phyloP scores from a whole-genome alignment of 2,797 vertebrate species.

The Acrossocheilus wenchowensis region DNA sequence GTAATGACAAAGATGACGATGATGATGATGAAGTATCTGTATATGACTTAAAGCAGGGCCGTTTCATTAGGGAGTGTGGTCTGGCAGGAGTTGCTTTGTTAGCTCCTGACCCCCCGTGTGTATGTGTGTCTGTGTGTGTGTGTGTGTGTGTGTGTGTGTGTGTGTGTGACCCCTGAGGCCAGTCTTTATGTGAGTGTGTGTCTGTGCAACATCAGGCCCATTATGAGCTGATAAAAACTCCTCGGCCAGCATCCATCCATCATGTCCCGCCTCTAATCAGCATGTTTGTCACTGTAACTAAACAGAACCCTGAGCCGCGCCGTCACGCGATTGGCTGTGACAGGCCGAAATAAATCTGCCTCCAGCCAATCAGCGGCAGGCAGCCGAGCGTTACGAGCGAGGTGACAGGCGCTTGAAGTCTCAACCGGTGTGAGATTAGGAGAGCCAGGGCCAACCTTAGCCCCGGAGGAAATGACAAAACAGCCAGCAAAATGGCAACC shows the following conservation, averaged over 20 bases:
- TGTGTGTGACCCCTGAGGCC: slow-evolving; percentile 41
- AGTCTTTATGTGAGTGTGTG: slow-evolving; percentile 53
- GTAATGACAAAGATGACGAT: slow-evolving; percentile 48
- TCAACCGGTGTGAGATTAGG: slow-evolving; percentile 75
- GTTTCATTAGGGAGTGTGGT: slow-evolving; percentile 74
- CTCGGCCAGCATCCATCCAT: slow-evolving; percentile 86
- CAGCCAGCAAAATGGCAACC: slow-evolving; percentile 42
- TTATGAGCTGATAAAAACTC: slow-evolving; percentile 91
- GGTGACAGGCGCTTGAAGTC: slow-evolving; percentile 77
- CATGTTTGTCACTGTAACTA: slow-evolving; percentile 89
- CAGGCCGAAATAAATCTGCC: slow-evolving; percentile 86
- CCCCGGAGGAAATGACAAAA: slow-evolving; percentile 49
- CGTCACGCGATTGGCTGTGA: slow-evolving; percentile 83
- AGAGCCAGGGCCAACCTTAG: slow-evolving; percentile 63
- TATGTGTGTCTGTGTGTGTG: slow-evolving; percentile 42
- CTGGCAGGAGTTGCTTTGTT: slow-evolving; percentile 58
- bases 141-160: slow-evolving; percentile 66
- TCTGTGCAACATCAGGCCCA: slow-evolving; percentile 87
- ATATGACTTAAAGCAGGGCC: slow-evolving; percentile 84
- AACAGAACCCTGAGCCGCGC: slow-evolving; percentile 79
- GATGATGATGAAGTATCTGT: slow-evolving; percentile 82
- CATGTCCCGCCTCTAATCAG: slow-evolving; percentile 84
- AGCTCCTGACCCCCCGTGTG: slow-evolving; percentile 55
- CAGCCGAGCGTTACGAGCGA: slow-evolving; percentile 78
- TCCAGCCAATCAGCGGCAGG: slow-evolving; percentile 81